Evolutionary conservation across 2,797 vertebrate genomes (phyloP).

Genomic region (Melanogrammus aeglefinus): DNA sequence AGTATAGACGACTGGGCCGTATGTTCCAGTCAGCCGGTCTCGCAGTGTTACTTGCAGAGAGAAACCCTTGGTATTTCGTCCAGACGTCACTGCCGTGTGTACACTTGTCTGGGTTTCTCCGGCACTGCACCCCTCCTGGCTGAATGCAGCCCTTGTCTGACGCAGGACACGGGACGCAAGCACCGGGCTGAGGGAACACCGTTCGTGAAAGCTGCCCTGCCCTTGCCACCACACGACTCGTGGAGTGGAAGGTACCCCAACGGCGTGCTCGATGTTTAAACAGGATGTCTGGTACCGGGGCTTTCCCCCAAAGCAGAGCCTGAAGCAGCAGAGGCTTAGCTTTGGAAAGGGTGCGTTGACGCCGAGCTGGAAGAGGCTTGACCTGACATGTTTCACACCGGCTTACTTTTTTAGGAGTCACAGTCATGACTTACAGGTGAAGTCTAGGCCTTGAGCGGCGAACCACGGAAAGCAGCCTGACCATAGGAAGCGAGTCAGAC

Average conservation of each 20-base stretch:
- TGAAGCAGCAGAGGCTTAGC: conserved; percentile 42
- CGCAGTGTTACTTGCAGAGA: not conserved
- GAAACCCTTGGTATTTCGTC: not conserved
- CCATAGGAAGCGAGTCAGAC: not conserved
- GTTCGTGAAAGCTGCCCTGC: conserved; percentile 45
- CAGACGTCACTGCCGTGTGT: not conserved
- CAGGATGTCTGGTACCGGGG: conserved; percentile 56
- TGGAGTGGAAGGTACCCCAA: conserved; percentile 57
- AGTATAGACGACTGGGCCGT: not conserved
- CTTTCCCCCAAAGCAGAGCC: conserved; percentile 51
- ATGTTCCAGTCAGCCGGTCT: not conserved
- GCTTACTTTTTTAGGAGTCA: conserved; percentile 43
- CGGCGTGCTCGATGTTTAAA: conserved; percentile 26
- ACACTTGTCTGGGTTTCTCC: conserved; percentile 20
- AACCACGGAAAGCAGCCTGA: not conserved
- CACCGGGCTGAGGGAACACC: conserved; percentile 45
- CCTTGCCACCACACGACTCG: conserved; percentile 47
- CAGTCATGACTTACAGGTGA: conserved; percentile 24
- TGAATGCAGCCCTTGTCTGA: conserved; percentile 60
- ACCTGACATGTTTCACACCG: not conserved
- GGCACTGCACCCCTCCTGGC: not conserved
- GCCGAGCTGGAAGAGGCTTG: conserved; percentile 21
- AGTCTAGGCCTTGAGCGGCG: conserved; percentile 19
- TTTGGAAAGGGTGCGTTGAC: conserved; percentile 24
- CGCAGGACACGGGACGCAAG: conserved; percentile 8